Conservation (phyloP, 1,140 invertebrate genomes). For the Lucilia cuprina region DNA sequence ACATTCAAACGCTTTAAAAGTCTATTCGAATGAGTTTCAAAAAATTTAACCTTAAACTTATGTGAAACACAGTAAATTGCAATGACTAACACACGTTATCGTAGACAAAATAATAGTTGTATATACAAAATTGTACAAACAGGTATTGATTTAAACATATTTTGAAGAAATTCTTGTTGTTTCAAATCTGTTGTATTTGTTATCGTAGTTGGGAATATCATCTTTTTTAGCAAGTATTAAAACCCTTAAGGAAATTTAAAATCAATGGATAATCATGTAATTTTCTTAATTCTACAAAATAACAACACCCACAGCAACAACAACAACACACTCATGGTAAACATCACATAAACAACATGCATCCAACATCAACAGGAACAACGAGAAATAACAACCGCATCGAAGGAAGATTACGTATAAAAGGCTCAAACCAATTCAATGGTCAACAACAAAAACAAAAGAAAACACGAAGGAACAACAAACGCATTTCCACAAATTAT, state of each 20-base stretch:
- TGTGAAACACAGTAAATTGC: too few relatives aligned
- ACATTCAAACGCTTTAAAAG: too few relatives aligned
- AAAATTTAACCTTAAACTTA: too few relatives aligned
- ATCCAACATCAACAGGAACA: background rate
- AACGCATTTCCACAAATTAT: background rate
- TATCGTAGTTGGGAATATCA: background rate
- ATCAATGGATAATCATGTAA: slow-evolving; percentile 26
- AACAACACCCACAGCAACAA: background rate
- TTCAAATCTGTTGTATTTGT: background rate
- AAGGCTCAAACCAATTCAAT: background rate
- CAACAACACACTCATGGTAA: too few relatives aligned
- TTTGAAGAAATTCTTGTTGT: background rate
- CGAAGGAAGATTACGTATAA: background rate
- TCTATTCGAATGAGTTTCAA: too few relatives aligned
- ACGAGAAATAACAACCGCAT: background rate
- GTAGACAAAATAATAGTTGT: too few relatives aligned
- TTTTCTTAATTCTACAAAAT: slow-evolving; percentile 20
- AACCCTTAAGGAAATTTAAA: background rate
- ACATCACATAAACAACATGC: too few relatives aligned
- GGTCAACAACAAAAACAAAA: background rate
- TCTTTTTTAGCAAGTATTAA: background rate
- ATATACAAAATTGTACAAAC: too few relatives aligned
- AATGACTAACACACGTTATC: too few relatives aligned
- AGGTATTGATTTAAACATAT: background rate
- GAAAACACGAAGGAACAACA: background rate